Percentiles rank a stretch among this genome's conserved stretches.
Evolutionary conservation across 2,113 vertebrate genomes (phyloP).

Genomic region (Crocuta crocuta): DNA sequence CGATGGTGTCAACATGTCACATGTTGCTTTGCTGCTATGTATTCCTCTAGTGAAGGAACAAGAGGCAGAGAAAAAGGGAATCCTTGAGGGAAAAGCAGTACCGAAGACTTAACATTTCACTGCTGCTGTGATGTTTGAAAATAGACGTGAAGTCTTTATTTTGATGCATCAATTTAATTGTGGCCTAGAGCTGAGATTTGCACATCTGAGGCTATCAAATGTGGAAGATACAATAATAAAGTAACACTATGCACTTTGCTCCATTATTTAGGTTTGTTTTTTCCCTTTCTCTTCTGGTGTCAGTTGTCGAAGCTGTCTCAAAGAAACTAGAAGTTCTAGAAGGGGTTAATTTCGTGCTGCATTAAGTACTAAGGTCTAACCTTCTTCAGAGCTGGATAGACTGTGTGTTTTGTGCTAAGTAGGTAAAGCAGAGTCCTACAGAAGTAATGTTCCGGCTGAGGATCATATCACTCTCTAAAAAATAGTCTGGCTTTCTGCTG

Average conservation of each 20-base stretch:
- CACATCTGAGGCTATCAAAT: background rate
- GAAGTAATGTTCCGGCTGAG: conserved; percentile 17
- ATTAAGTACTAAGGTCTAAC: background rate
- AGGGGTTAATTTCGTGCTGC: background rate
- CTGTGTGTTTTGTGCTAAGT: background rate
- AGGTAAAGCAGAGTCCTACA: background rate
- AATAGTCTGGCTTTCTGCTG: conserved; percentile 60
- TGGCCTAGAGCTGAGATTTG: conserved; percentile 26
- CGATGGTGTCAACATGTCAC: background rate
- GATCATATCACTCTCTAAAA: background rate
- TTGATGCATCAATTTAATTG: conserved; percentile 32
- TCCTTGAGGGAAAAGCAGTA: background rate
- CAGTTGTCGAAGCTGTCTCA: background rate
- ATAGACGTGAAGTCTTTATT: background rate
- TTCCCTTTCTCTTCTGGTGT: background rate
- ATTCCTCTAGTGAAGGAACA: background rate
- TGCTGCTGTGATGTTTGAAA: background rate
- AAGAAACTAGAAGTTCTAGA: background rate
- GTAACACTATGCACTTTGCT: background rate
- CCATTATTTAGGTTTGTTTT: background rate
- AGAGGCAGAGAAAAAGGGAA: background rate
- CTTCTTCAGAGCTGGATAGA: background rate
- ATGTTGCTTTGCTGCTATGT: background rate
- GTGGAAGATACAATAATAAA: background rate
- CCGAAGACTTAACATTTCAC: background rate